These are phyloP conservation scores for Zygothrica quintamaculata DNA, from an alignment of 2,888 invertebrate species.

Conservation along the genomic window DNA sequence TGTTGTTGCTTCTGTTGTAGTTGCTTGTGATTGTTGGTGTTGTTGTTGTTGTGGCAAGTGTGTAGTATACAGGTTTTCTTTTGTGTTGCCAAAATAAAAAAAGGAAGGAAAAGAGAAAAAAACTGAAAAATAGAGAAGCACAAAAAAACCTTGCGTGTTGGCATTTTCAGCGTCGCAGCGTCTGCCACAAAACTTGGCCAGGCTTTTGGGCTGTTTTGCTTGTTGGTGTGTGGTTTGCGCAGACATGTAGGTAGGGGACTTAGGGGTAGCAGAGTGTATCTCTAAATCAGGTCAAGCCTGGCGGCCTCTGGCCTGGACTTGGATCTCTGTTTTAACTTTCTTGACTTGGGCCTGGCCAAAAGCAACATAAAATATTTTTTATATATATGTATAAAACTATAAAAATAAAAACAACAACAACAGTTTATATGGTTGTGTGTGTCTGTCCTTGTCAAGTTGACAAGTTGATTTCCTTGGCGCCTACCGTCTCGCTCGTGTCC, in stretches of 20 bases:
- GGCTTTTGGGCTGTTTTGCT: constrained; percentile 17
- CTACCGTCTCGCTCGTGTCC: constrained; percentile 49
- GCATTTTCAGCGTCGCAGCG: constrained; percentile 72
- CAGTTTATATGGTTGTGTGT: constrained; percentile 23
- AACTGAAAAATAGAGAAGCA: constrained; percentile 40
- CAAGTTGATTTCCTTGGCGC: constrained; percentile 77
- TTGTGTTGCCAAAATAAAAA: constrained; percentile 70
- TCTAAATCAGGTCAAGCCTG: constrained; percentile 63
- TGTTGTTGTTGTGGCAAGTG: constrained; percentile 66
- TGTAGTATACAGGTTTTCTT: constrained; percentile 70
- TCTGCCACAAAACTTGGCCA: constrained; percentile 67
- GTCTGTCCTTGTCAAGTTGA: constrained; percentile 63
- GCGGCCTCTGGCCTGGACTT: constrained; percentile 34
- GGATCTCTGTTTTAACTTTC: constrained; percentile 40
- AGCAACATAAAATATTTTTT: constrained; percentile 1
- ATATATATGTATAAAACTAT: neutral
- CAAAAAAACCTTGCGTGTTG: constrained; percentile 69
- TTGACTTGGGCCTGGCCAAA: constrained; percentile 20
- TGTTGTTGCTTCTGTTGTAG: constrained; percentile 12
- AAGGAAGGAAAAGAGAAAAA: constrained; percentile 19
- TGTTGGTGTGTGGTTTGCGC: constrained; percentile 2
- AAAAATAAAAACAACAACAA: constrained; percentile 1
- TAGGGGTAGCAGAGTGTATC: constrained; percentile 1
- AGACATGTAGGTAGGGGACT: neutral
- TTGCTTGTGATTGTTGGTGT: constrained; percentile 13